A percentile compares a stretch with the other conserved stretches of the same genome.
phyloP scores from a whole-genome alignment of 2,888 invertebrate species.

The Gisinianus flammeolus region DNA sequence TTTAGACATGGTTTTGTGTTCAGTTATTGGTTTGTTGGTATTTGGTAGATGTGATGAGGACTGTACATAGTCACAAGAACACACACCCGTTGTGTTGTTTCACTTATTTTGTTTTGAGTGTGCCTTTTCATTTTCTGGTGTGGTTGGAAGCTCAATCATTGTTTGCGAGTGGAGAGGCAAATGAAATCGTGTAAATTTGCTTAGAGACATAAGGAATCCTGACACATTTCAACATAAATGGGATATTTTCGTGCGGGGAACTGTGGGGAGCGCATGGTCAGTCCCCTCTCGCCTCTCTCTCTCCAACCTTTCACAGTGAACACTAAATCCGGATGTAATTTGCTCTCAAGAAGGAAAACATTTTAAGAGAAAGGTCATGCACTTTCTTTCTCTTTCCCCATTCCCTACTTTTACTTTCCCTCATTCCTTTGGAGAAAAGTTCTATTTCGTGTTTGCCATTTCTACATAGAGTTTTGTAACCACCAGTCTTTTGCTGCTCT shows the following conservation, averaged over 20 bases:
- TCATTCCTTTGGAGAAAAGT: neutral
- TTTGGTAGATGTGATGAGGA: neutral
- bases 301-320: constrained; percentile 14
- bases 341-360: constrained; percentile 36
- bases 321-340: constrained; percentile 38
- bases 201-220: constrained; percentile 13
- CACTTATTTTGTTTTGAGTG: neutral
- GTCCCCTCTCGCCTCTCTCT: neutral
- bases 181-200: constrained; percentile 18
- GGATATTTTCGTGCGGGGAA: constrained; percentile 30
- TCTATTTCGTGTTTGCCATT: too few species aligned
- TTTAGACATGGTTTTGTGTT: neutral
- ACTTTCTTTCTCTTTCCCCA: neutral
- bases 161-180: neutral
- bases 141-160: constrained; percentile 8
- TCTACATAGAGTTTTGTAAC: too few species aligned
- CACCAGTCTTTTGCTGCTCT: too few species aligned
- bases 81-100: neutral
- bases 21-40: neutral
- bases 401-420: too few species aligned
- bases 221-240: constrained; percentile 32
- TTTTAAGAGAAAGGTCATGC: constrained; percentile 30
- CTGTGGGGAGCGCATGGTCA: constrained; percentile 13
- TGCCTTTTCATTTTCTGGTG: neutral
- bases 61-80: neutral